phyloP scores from a whole-genome alignment of 2,113 vertebrate genomes.

The Falcunculus frontatus region DNA sequence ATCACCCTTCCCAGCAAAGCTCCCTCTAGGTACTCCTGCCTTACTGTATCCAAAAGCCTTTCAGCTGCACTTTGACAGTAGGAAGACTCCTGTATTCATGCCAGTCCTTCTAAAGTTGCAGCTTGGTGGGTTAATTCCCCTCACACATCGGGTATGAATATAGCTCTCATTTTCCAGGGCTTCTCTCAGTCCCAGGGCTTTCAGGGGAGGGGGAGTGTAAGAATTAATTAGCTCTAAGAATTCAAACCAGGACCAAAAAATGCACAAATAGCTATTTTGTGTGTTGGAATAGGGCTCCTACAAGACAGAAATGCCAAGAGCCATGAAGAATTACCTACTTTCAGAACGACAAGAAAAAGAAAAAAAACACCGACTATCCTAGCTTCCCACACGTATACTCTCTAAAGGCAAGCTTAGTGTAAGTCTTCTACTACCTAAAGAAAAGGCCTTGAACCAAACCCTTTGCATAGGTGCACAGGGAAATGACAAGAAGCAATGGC shows the following conservation, averaged over 20 bases:
- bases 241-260: not conserved
- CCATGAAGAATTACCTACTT: not conserved
- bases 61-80: not conserved
- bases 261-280: not conserved
- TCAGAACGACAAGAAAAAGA: not conserved
- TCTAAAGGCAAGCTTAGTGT: not conserved
- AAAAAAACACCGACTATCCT: not conserved
- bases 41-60: not conserved
- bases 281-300: not conserved
- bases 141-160: not conserved
- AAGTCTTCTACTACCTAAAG: not conserved
- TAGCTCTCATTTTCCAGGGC: not conserved
- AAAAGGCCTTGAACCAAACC: not conserved
- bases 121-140: not conserved
- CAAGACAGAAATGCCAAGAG: not conserved
- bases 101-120: not conserved
- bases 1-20: not conserved
- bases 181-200: not conserved
- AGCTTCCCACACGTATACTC: not conserved
- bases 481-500: not conserved
- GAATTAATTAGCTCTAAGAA: not conserved
- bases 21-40: not conserved
- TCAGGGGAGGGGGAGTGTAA: not conserved
- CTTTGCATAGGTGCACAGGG: not conserved
- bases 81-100: not conserved